Conservation (phyloP, 2,113 vertebrate species). For the Oryzias javanicus region DNA sequence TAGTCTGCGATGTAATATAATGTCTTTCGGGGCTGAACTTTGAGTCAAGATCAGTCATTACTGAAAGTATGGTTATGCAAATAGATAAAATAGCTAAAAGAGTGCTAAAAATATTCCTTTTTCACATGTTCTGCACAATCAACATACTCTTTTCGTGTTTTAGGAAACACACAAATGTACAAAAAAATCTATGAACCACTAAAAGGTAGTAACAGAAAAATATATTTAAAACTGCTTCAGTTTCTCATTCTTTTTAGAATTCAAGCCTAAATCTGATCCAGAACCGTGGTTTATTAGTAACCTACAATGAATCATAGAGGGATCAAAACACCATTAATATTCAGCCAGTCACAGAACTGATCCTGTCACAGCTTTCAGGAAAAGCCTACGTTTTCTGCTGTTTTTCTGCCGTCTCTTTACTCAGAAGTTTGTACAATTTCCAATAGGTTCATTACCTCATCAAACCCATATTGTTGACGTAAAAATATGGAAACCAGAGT, state of each 20-base stretch:
- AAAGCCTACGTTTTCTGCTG: slow-evolving; percentile 1
- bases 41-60: slow-evolving; percentile 38
- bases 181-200: slow-evolving; percentile 21
- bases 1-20: slow-evolving; percentile 12
- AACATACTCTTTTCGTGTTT: slow-evolving; percentile 24
- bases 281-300: slow-evolving; percentile 22
- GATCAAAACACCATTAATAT: slow-evolving; percentile 43
- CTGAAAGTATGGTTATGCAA: slow-evolving; percentile 47
- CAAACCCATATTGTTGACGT: no score
- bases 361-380: slow-evolving; percentile 6
- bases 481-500: no score
- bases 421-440: no score
- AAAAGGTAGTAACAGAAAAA: slow-evolving; percentile 1
- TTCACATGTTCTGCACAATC: slow-evolving; percentile 57
- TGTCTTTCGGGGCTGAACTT: slow-evolving; percentile 41
- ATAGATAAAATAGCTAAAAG: slow-evolving; percentile 56
- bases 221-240: neutral
- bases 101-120: slow-evolving; percentile 64
- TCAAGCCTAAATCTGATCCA: slow-evolving; percentile 27
- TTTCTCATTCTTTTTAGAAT: neutral
- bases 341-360: slow-evolving; percentile 20
- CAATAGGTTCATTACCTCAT: no score
- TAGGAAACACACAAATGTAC: slow-evolving; percentile 15
- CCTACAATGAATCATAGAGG: slow-evolving; percentile 26
- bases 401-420: neutral